Evolutionary conservation across 2,113 vertebrate genomes (phyloP), one percentile per base, ranked within the genome.

Genomic region (Carassius gibelio): DNA sequence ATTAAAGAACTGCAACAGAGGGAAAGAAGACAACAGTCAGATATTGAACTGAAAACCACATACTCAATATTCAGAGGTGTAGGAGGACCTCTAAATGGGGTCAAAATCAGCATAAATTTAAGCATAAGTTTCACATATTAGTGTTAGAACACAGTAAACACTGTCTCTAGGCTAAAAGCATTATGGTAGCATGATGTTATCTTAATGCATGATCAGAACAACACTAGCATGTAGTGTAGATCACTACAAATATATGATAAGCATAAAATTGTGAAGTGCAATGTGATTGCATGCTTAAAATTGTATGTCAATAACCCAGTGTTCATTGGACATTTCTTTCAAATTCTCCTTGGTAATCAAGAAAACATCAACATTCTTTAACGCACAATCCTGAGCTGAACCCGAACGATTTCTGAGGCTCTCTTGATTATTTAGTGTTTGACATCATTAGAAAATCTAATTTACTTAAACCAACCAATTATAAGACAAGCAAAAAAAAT

Each of bases 1-100:
- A 93, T 96, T 99, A 87, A 99, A 94, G 92, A 99, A 98, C 98
- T 99, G 94, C 75, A 93, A 75, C 59, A 72, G 52, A 59, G 34
- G 80, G 87, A 80, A 45, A 75, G 5, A 36, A 52, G 15, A 48
- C 4, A 55, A 50, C 57, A 23, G 36, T 85, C 36, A 86, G 57
- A 59, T 77, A 52, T 55, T 61, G 45, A 48, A 66, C 42, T 81
- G 19, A 23, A 78, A 74, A 52, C 85, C 62, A 48, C 52, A 52
- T 69, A 21, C 3, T 75, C 48, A 75, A 26, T 45, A 75, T 75
- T 75, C 72, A 50, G 3, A 75, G 3, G 42, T 75, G 72, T 75
- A 26, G 72, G 45, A 75, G 72, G 72, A 52, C 45, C 8, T 75
- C 38, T 14, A 75, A 75, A 50, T 4, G 72, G 21, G 72, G 72